Evolutionary conservation across 2,888 invertebrate genomes (phyloP), one percentile per base, ranked within the genome.

Genomic region (Entomobrya proxima): DNA sequence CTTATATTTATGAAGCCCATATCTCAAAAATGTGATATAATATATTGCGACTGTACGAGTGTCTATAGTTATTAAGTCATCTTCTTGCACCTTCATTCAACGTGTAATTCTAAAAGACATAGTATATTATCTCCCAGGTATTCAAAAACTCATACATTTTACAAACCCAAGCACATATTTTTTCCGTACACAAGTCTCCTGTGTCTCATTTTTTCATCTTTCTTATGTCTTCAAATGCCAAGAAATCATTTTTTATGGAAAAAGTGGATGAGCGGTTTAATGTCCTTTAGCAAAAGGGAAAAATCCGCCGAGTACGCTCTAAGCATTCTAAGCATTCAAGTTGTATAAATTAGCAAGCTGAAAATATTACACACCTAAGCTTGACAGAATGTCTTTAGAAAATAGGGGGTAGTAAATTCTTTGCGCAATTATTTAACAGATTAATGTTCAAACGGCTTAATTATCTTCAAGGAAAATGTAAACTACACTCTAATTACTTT

Each of bases 181-280:
- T 74, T n/a, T 50, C 6, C n/a, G n/a, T n/a, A n/a, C 27, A 50
- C 76, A 58, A 58, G 27, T 9, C 37, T 44, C 52, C 13, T 75
- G 2, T 55, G n/a, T 55, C 76, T 58, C 58, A 24, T 64, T 24
- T 32, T 52, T 35, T 69, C 30, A 58, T 58, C 32, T 58, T 24
- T 24, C 27, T 30, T 64, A 18, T 18, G 13, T 64, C 64, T 37
- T 35, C 32, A 64, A 67, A 67, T 18, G 79, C 35, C 79, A 80
- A 50, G 72, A 52, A 55, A 72, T 52, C 52, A 80, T 69, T 80
- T 80, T 79, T 80, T 80, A 67, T 67, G 50, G 80, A 67, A 80
- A n/a, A 80, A 80, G 40, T 80, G 72, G 58, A 55, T 72, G 50
- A 69, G 47, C 69, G 69, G 69, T 69, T 69, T 69, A 69, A 74